These are phyloP conservation scores for Darevskia nairensis DNA, from an alignment of 2,797 vertebrate genomes.

Conservation along the genomic window DNA sequence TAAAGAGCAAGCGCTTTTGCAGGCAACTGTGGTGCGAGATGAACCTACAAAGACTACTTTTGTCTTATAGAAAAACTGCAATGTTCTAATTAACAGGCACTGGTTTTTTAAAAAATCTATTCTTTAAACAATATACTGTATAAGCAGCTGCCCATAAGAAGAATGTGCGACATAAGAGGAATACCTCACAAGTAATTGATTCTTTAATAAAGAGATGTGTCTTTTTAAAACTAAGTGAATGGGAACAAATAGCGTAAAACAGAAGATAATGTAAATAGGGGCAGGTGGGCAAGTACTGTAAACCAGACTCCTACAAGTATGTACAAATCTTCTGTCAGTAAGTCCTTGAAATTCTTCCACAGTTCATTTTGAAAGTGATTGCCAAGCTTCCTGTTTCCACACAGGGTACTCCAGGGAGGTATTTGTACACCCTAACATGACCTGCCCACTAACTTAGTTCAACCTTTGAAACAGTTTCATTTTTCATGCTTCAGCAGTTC, in stretches of 20 bases:
- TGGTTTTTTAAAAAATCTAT: background rate
- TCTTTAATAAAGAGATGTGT: background rate
- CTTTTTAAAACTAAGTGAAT: background rate
- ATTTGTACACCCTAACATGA: conserved; percentile 35
- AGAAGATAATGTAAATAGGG: background rate
- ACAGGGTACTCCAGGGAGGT: conserved; percentile 42
- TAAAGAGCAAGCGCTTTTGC: background rate
- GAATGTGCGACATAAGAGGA: background rate
- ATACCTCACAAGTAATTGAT: background rate
- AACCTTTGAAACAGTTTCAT: conserved; percentile 41
- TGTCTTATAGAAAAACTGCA: background rate
- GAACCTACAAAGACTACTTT: background rate
- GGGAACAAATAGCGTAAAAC: background rate
- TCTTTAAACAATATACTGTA: background rate
- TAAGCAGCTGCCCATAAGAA: background rate
- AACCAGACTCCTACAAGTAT: background rate
- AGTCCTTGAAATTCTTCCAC: background rate
- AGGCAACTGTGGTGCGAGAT: too few species aligned
- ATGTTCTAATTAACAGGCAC: background rate
- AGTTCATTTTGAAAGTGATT: conserved; percentile 22
- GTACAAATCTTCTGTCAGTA: background rate
- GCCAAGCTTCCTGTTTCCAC: conserved; percentile 21
- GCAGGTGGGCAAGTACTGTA: background rate
- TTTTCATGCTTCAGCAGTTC: conserved; percentile 61
- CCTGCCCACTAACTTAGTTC: conserved; percentile 38